Evolutionary conservation across 2,888 invertebrate genomes (phyloP), one percentile per base, ranked within the genome.

Genomic region (Dermolepida albohirtum): DNA sequence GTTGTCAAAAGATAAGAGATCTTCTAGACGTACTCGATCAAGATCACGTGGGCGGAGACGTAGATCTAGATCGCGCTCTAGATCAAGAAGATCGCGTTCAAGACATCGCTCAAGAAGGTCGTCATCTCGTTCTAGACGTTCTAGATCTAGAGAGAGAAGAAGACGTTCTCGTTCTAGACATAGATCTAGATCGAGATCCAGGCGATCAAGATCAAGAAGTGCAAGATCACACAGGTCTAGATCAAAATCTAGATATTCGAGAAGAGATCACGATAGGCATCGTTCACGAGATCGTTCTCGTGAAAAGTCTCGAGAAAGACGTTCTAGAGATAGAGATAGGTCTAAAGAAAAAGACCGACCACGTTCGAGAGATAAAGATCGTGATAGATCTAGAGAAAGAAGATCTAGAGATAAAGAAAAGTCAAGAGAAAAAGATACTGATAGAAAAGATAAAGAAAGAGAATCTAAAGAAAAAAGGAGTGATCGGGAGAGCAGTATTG

Each of bases 1-100:
- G 85, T 83, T 95, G 22, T 92, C 94, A 0, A 94, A 95, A 81
- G 94, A 95, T 76, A 94, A 95, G 79, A 86, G 93, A 65, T 90
- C 91, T 51, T 78, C 79, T 0, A 74, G 81, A 43, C 74, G 82
- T 41, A 82, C 82, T 5, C 73, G 84, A 63, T 81, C 84, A 5
- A 74, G 84, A 69, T 81, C 84, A 5, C 78, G 84, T 44, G 82
- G 81, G 12, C 80, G 83, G 29, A 77, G 82, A 73, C 65, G 84
- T 80, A 85, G 80, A 81, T 84, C 87, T 7, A 84, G 87, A 12
- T 89, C 90, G 0, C 86, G 91, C 1, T 92, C 92, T 0, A 86
- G 91, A 5, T 90, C 91, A 0, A 85, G 87, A 62, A 85, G 88
- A 17, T 88, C 89, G 1, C 85, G 89, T 51, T 89, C 89, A 0